These are phyloP conservation scores for Xenopus petersii DNA, from an alignment of 2,797 vertebrate genomes.

Conservation along the genomic window DNA sequence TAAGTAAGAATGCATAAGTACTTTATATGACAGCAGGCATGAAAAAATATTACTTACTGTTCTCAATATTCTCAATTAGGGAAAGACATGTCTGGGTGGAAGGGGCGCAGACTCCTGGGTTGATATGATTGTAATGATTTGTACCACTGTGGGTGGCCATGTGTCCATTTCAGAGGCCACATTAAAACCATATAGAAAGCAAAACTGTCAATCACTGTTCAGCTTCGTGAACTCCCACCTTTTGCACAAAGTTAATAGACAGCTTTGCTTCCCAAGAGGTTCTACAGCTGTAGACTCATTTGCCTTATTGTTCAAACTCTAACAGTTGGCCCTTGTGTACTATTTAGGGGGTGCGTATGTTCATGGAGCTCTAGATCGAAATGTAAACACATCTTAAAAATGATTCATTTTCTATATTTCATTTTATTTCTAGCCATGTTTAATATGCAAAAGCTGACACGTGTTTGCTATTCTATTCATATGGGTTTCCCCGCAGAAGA, in stretches of 20 bases:
- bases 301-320: neutral
- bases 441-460: conserved; percentile 54
- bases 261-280: neutral
- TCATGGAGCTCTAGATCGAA: neutral
- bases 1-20: too few species aligned
- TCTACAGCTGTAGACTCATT: neutral
- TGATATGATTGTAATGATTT: neutral
- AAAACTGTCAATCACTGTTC: conserved; percentile 1
- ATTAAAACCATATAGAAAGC: neutral
- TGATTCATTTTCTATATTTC: neutral
- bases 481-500: conserved; percentile 50
- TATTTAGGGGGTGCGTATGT: neutral
- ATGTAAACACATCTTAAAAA: neutral
- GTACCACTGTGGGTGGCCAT: conserved; percentile 2
- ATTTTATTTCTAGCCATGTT: conserved; percentile 4
- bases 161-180: neutral
- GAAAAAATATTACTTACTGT: neutral
- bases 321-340: neutral
- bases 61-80: neutral
- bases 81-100: neutral
- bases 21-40: neutral
- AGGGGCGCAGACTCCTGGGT: neutral
- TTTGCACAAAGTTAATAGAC: neutral
- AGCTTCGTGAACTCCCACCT: neutral
- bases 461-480: conserved; percentile 50